These are phyloP conservation scores for Siniperca scherzeri DNA, from an alignment of 2,797 vertebrate species.

Conservation along the genomic window DNA sequence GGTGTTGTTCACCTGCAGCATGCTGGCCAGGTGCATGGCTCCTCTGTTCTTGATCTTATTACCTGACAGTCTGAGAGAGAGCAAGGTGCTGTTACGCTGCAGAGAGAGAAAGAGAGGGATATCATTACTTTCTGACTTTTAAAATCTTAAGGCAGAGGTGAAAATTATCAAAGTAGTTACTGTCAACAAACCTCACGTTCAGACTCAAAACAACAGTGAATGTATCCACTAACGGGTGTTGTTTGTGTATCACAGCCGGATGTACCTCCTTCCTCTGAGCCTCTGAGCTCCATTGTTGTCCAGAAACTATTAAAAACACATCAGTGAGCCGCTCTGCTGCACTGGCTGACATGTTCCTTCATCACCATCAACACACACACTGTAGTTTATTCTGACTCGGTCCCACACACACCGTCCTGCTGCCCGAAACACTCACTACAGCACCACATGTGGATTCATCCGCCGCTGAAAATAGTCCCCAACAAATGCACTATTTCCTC, in stretches of 20 bases:
- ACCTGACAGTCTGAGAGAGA: conserved; percentile 89
- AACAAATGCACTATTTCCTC: neutral
- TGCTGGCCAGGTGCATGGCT: conserved; percentile 87
- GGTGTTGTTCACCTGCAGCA: conserved; percentile 89
- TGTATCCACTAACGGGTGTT: too few relatives aligned
- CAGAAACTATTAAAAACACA: too few relatives aligned
- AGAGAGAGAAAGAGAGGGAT: conserved; percentile 13
- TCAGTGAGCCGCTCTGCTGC: too few relatives aligned
- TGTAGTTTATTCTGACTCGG: too few relatives aligned
- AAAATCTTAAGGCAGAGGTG: neutral
- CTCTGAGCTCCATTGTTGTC: too few relatives aligned
- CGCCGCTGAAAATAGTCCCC: neutral
- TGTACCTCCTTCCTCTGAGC: too few relatives aligned
- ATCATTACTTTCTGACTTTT: neutral
- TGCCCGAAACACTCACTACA: too few relatives aligned
- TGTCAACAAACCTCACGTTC: neutral
- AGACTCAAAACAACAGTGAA: neutral
- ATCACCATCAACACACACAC: too few relatives aligned
- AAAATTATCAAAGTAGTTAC: neutral
- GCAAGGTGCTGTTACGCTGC: conserved; percentile 87
- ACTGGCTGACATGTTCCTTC: too few relatives aligned
- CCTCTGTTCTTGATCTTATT: conserved; percentile 92
- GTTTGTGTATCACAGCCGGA: too few relatives aligned
- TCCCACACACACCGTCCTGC: too few relatives aligned
- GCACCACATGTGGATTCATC: neutral